A percentile compares a stretch with the other conserved stretches of the same genome.
These are phyloP conservation scores for Hydriomena furcata DNA, from an alignment of 2,888 invertebrate genomes.

Conservation along the genomic window DNA sequence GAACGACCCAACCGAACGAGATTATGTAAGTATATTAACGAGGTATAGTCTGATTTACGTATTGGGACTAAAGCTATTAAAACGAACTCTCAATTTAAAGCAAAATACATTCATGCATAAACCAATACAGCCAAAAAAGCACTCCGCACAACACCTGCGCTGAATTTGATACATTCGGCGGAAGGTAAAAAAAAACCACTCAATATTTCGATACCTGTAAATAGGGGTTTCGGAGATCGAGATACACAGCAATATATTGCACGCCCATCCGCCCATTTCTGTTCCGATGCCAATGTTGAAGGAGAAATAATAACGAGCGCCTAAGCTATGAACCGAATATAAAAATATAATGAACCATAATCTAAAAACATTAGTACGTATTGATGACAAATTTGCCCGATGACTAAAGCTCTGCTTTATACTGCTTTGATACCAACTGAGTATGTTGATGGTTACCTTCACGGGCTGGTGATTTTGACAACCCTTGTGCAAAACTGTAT, in stretches of 20 bases:
- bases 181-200: conserved; percentile 57
- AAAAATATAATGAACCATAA: background rate
- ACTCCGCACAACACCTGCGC: conserved; percentile 28
- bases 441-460: background rate
- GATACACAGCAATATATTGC: conserved; percentile 59
- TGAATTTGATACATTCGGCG: conserved; percentile 43
- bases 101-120: conserved; percentile 13
- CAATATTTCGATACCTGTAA: conserved; percentile 65
- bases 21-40: no score
- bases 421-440: no score
- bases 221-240: conserved; percentile 68
- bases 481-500: conserved; percentile 1
- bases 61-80: conserved; percentile 10
- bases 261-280: conserved; percentile 52
- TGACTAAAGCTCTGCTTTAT: no score
- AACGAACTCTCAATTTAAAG: conserved; percentile 6
- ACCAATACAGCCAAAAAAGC: conserved; percentile 24
- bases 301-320: conserved; percentile 9
- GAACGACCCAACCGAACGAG: no score
- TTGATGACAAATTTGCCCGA: no score
- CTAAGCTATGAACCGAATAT: background rate
- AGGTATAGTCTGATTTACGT: no score
- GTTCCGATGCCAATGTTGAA: conserved; percentile 24
- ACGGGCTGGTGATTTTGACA: conserved; percentile 2
- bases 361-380: no score